Conservation (phyloP, 2,888 invertebrate species). For the Rotaria socialis region DNA sequence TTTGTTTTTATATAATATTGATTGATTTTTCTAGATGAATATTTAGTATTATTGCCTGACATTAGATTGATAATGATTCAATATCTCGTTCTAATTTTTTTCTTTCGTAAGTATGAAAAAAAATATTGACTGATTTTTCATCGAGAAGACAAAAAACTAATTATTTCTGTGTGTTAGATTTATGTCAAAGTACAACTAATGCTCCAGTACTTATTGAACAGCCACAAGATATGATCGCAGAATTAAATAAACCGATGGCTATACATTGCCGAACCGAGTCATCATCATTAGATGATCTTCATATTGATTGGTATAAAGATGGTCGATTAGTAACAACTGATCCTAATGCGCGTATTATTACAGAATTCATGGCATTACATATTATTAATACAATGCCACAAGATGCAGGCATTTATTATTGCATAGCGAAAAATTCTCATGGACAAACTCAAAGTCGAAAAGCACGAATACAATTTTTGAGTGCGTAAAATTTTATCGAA, state of each 20-base stretch:
- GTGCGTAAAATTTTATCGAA: background rate
- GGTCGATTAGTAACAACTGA: slow-evolving; percentile 26
- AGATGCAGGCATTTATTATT: slow-evolving; percentile 14
- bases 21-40: too few relatives aligned
- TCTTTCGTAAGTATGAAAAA: background rate
- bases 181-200: background rate
- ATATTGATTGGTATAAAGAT: slow-evolving; percentile 22
- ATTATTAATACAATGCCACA: slow-evolving; percentile 30
- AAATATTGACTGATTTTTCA: background rate
- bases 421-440: background rate
- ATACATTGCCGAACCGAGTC: slow-evolving; percentile 3
- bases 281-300: slow-evolving; percentile 28
- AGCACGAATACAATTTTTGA: background rate
- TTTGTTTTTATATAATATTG: background rate
- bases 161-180: background rate
- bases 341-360: slow-evolving; percentile 25
- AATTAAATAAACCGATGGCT: slow-evolving; percentile 28
- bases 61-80: background rate
- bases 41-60: too few relatives aligned
- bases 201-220: background rate
- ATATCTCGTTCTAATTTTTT: background rate
- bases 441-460: slow-evolving; percentile 17
- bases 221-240: background rate
- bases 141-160: background rate
- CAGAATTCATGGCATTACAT: slow-evolving; percentile 34